A percentile compares a stretch with the other conserved stretches of the same genome.
phyloP scores from a whole-genome alignment of 2,113 vertebrate species.

The Ptilonorhynchus violaceus region DNA sequence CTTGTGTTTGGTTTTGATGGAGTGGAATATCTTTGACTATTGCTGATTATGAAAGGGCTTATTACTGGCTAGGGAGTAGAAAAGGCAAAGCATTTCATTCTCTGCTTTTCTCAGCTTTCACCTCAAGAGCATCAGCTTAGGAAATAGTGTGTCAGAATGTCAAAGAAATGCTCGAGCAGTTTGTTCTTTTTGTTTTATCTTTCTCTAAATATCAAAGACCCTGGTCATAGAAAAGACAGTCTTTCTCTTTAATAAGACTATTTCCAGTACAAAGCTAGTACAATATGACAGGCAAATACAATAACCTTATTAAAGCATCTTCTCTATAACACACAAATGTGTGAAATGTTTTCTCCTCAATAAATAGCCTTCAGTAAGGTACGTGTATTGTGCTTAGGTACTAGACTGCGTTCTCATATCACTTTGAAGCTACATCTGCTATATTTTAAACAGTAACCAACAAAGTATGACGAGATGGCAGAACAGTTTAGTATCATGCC shows the following conservation, averaged over 20 bases:
- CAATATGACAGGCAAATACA: conserved; percentile 46
- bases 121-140: conserved; percentile 7
- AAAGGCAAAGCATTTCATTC: conserved; percentile 18
- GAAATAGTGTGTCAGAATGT: conserved; percentile 40
- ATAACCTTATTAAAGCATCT: conserved; percentile 52
- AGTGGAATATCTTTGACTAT: conserved; percentile 43
- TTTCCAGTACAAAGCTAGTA: conserved; percentile 15
- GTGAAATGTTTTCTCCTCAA: conserved; percentile 40
- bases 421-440: conserved; percentile 32
- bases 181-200: conserved; percentile 52
- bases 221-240: conserved; percentile 38
- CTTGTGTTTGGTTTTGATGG: conserved; percentile 50
- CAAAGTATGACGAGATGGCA: conserved; percentile 35
- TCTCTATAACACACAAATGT: neutral
- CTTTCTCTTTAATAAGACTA: conserved; percentile 57
- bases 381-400: neutral
- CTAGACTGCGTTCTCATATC: neutral
- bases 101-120: conserved; percentile 34
- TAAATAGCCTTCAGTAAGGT: conserved; percentile 40
- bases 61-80: conserved; percentile 43
- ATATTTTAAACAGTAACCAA: conserved; percentile 19
- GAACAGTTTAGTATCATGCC: conserved; percentile 40
- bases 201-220: conserved; percentile 41
- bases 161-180: conserved; percentile 48
- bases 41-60: conserved; percentile 56